Percentiles rank a stretch among this genome's conserved stretches.
Evolutionary conservation across 1,140 invertebrate species (phyloP).

Genomic region (Lanistes nyassanus): DNA sequence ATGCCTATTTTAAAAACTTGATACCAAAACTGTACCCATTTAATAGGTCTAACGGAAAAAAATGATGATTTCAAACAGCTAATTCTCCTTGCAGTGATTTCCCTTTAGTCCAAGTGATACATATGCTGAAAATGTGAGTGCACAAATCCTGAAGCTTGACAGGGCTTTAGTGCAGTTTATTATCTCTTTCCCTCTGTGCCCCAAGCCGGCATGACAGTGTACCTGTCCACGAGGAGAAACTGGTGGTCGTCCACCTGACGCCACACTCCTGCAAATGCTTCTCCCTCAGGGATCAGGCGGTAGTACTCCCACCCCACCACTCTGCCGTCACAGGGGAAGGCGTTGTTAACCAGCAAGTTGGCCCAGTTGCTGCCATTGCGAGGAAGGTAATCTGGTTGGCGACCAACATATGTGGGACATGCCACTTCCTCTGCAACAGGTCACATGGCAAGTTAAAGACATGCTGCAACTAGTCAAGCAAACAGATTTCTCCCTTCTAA

Average conservation of each 20-base stretch:
- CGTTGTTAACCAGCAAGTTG: conserved; percentile 58
- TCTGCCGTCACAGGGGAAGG: conserved; percentile 55
- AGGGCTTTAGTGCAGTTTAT: no score
- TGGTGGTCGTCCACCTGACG: conserved; percentile 42
- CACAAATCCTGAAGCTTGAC: no score
- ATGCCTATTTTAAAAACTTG: no score
- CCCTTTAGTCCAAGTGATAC: no score
- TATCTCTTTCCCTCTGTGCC: no score
- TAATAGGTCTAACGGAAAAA: no score
- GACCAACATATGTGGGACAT: conserved; percentile 54
- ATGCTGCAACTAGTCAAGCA: not conserved
- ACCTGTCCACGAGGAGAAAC: conserved; percentile 43
- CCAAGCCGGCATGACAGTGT: no score
- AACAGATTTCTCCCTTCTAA: no score
- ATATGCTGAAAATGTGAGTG: no score
- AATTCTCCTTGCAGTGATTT: no score
- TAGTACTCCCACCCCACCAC: conserved; percentile 55
- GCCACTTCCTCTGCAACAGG: conserved; percentile 37
- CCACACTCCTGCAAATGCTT: conserved; percentile 51
- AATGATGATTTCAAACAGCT: no score
- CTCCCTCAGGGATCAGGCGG: conserved; percentile 39
- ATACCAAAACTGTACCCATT: no score
- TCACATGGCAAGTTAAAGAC: not conserved
- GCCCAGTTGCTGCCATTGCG: conserved; percentile 51
- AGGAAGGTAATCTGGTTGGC: conserved; percentile 43